These are phyloP conservation scores for Limosa lapponica DNA, from an alignment of 2,797 vertebrate species.

Conservation along the genomic window DNA sequence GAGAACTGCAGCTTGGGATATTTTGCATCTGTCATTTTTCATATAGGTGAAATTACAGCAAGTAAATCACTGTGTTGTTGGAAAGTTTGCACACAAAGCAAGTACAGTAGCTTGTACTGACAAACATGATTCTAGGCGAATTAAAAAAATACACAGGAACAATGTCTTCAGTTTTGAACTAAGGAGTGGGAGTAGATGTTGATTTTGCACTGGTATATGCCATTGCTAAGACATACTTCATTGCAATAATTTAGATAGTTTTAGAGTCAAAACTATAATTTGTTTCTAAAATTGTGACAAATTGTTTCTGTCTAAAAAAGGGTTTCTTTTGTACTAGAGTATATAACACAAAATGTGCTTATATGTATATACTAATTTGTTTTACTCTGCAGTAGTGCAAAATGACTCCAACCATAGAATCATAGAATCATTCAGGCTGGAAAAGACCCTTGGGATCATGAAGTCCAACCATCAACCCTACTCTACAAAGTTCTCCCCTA, in stretches of 20 bases:
- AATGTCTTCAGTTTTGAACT: not conserved
- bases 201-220: not conserved
- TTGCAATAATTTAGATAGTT: not conserved
- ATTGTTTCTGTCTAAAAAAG: not conserved
- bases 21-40: not conserved
- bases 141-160: not conserved
- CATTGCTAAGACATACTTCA: not conserved
- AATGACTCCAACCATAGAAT: not conserved
- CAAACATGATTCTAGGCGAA: not conserved
- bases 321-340: not conserved
- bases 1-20: not conserved
- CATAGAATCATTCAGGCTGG: no score
- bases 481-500: no score
- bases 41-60: not conserved
- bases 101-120: not conserved
- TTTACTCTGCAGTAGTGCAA: not conserved
- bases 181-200: not conserved
- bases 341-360: not conserved
- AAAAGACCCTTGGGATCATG: no score
- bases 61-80: not conserved
- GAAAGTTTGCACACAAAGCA: not conserved
- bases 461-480: no score
- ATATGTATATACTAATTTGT: not conserved
- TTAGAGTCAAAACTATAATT: not conserved
- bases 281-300: not conserved